A percentile compares a stretch with the other conserved stretches of the same genome.
phyloP scores from a whole-genome alignment of 53 echinoderm and acorn worm species.

The Paelopatides confundens region DNA sequence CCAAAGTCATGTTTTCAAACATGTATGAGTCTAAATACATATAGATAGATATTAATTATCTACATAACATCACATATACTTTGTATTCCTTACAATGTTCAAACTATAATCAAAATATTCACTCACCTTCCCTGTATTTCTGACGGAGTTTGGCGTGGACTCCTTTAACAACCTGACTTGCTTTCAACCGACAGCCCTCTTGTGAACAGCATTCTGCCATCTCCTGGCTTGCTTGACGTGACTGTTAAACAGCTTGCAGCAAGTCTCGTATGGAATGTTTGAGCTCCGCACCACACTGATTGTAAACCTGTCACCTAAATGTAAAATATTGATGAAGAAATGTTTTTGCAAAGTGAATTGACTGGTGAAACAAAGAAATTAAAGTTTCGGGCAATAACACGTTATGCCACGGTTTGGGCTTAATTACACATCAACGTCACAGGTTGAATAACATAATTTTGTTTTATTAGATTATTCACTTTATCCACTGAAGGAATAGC shows the following conservation, averaged over 20 bases:
- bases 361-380: too few species aligned
- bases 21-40: too few species aligned
- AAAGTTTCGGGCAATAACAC: too few species aligned
- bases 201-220: conserved; percentile 62
- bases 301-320: not conserved
- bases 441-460: too few species aligned
- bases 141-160: conserved; percentile 92
- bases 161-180: conserved; percentile 84
- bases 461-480: too few species aligned
- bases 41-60: too few species aligned
- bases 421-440: too few species aligned
- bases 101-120: not conserved
- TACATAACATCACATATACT: too few species aligned
- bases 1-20: too few species aligned
- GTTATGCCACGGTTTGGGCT: too few species aligned
- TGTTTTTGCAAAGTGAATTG: not conserved
- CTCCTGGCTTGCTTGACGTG: not conserved
- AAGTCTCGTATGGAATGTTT: not conserved
- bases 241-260: not conserved
- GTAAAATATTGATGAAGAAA: not conserved
- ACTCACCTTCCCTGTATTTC: conserved; percentile 82
- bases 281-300: not conserved
- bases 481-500: too few species aligned
- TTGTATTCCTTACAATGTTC: too few species aligned
- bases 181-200: conserved; percentile 77